Evolutionary conservation across 2,888 invertebrate genomes (phyloP), one percentile per base, ranked within the genome.

Genomic region (Plebejus anna): DNA sequence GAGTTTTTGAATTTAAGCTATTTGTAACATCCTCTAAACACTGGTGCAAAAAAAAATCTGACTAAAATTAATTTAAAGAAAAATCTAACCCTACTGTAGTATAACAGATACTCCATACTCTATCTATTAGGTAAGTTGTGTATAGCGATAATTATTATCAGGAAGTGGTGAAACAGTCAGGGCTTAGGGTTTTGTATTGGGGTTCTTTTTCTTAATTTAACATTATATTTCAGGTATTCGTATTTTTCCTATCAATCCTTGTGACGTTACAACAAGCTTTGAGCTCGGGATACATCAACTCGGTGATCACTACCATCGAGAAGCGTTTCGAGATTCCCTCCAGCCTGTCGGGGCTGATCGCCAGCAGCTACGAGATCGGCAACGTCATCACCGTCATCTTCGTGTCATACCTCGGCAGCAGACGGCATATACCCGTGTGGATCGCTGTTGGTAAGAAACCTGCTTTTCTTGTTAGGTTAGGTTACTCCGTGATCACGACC

Each of bases 231-330:
- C 94, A 97, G 96, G 97, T 97, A 87, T 98, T 98, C 91, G 98
- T 98, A 87, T 95, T 97, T 89, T 95, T 98, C 85, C 95, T 98
- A 82, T 98, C 98, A 87, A 96, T 98, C 94, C 96, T 98, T 87
- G 98, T 98, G 84, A 98, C 98, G 83, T 94, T 98, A 82, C 98
- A 98, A 88, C 98, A 98, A 91, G 98, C 97, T 36, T 94, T 98
- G 81, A 97, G 98, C 89, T 98, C 98, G 79, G 98, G 98, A 81
- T 98, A 98, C 89, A 97, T 98, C 82, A 98, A 98, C 94, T 98
- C 98, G 89, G 98, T 99, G 90, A 98, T 99, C 89, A 98, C 98
- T 81, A 99, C 98, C 77, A 98, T 99, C 85, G 98, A 99, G 94
- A 98, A 98, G 90, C 96, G 98, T 80, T 97, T 97, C 87, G 98